Evolutionary conservation across 1,140 invertebrate genomes (phyloP).

Genomic region (Anastatus disparis): DNA sequence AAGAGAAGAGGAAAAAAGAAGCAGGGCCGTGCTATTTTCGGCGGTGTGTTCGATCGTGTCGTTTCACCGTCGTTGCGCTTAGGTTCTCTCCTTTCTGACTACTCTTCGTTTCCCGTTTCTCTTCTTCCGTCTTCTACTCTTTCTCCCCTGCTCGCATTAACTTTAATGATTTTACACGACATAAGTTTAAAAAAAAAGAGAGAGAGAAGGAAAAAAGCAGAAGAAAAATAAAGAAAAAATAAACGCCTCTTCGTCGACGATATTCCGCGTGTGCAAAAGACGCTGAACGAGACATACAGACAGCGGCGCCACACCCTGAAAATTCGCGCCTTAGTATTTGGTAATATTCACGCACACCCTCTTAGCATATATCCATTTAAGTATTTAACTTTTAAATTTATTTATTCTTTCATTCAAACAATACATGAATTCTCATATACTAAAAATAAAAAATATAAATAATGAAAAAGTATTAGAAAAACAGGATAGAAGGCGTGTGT

Average conservation of each 20-base stretch:
- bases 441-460: no score
- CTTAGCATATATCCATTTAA: no score
- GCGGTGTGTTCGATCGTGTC: conserved; percentile 21
- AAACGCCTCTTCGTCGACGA: background rate
- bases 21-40: conserved; percentile 26
- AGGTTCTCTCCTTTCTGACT: background rate
- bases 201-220: background rate
- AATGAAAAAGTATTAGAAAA: background rate
- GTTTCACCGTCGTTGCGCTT: background rate
- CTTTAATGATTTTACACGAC: no score
- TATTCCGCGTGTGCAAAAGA: conserved; percentile 9
- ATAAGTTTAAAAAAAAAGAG: background rate
- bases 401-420: no score
- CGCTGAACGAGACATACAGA: background rate
- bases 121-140: background rate
- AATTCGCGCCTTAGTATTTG: background rate
- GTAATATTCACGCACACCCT: conserved; percentile 2
- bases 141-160: no score
- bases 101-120: background rate
- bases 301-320: conserved; percentile 35
- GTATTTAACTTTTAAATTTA: no score
- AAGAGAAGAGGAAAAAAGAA: background rate
- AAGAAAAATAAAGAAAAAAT: background rate
- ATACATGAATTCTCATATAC: no score
- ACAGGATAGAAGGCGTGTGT: background rate